A percentile compares a stretch with the other conserved stretches of the same genome.
Evolutionary conservation across 2,888 invertebrate species (phyloP).

Genomic region (Aporophyla nigra): DNA sequence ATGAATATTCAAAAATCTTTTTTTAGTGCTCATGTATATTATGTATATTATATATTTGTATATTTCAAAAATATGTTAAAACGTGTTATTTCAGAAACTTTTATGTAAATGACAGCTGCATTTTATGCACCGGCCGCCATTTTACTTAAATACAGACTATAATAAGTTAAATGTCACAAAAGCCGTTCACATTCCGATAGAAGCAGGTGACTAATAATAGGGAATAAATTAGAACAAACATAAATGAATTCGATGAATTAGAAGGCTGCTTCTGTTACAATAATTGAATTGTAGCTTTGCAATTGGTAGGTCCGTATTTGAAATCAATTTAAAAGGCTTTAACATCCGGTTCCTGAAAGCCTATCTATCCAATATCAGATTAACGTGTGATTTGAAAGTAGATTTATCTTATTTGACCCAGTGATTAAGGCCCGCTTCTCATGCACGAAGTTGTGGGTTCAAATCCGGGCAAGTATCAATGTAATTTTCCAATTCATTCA

Average conservation of each 20-base stretch:
- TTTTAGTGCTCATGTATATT: too few species aligned
- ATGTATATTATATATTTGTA: too few species aligned
- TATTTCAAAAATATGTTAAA: too few species aligned
- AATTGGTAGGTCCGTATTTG: not conserved
- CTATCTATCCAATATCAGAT: not conserved
- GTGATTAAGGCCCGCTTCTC: too few species aligned
- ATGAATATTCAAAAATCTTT: too few species aligned
- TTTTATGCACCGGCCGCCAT: conserved; percentile 40
- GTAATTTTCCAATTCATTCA: too few species aligned
- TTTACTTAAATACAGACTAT: conserved; percentile 31
- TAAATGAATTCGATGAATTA: conserved; percentile 23
- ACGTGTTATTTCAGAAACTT: conserved; percentile 23
- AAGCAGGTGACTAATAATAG: conserved; percentile 61
- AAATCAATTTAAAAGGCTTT: not conserved
- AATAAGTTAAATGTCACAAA: conserved; percentile 69
- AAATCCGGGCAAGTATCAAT: too few species aligned
- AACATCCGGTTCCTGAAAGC: not conserved
- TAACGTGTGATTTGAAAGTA: not conserved
- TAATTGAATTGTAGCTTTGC: not conserved
- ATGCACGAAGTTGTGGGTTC: too few species aligned
- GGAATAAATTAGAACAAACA: conserved; percentile 17
- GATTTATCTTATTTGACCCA: not conserved
- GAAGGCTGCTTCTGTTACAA: not conserved
- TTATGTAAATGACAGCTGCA: conserved; percentile 43
- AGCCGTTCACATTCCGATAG: conserved; percentile 61